Base-by-base conservation (phyloP, 2,113 vertebrate genomes). In the Percopsis transmontana region DNA sequence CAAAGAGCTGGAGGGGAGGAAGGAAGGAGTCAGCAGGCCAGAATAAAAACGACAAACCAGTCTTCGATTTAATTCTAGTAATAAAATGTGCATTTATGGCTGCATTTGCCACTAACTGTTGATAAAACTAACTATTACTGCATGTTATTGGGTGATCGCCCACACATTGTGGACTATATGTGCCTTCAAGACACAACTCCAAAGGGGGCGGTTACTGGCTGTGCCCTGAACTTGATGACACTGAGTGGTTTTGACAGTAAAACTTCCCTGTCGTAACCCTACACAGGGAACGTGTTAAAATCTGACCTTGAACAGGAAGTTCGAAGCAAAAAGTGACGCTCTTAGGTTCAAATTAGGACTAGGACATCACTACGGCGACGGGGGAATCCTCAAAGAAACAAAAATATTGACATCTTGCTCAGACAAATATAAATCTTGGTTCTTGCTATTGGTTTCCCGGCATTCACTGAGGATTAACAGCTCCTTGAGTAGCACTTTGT, bases 1-100 rank as follows among this genome's bases (percentile, higher is more conserved):
- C 97, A 99, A 41, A 98, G 94, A 68, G 97, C 97, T 99, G 71
- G 9, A 80, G 41, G 63, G 41, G 24, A 6, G 7, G 38, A 44
- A 2, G 18, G n/a, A 14, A 27, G 16, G 33, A 53, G 48, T 66
- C 65, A 86, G 38, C 60, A 62, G 66, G 40, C 59, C 14, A 45
- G 50, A 66, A 68, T 62, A 75, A 58, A 84, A 70, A 80, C 44
- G 80, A 41, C 77, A 80, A 64, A 11, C 12, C 64, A 42, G 39
- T 38, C 19, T 41, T 55, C 68, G 70, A 67, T 74, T 80, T 74
- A 65, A 19, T 56, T 39, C 27, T 42, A 56, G 59, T 67, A 27
- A 60, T 85, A 85, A 83, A 79, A 61, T 6, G 41, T 41, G 50
- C 42, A 70, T 72, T 77, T 74, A 72, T 62, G 39, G 51, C 15